These are phyloP conservation scores for Agraylea sexmaculata DNA, from an alignment of 1,140 invertebrate species.

Conservation along the genomic window DNA sequence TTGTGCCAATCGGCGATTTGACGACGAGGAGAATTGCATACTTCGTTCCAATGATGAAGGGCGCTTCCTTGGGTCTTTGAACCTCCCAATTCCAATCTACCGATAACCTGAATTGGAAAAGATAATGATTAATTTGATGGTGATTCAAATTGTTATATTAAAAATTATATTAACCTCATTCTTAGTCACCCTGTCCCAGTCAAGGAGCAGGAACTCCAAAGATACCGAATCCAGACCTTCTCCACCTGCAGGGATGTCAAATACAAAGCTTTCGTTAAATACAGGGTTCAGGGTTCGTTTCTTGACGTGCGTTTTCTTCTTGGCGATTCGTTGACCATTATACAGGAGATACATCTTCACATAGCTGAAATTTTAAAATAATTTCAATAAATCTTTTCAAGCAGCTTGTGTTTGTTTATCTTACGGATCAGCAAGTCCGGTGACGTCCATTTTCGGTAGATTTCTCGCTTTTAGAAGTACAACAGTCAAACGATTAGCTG, in stretches of 20 bases:
- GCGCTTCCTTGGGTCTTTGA: conserved; percentile 65
- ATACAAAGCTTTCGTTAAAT: conserved; percentile 95
- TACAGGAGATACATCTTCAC: conserved; percentile 96
- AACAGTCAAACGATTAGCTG: conserved; percentile 75
- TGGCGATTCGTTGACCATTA: conserved; percentile 94
- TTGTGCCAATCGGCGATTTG: conserved; percentile 99
- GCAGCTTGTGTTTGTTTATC: too few species aligned
- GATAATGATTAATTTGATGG: conserved; percentile 7
- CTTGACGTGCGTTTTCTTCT: conserved; percentile 99
- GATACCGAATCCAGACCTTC: conserved; percentile 70
- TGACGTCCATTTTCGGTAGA: conserved; percentile 91
- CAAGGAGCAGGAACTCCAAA: conserved; percentile 84
- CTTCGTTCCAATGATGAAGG: conserved; percentile 91
- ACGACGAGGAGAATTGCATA: conserved; percentile 86
- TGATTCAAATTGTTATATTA: conserved; percentile 5
- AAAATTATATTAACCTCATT: conserved; percentile 63
- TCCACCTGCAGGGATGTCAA: conserved; percentile 60
- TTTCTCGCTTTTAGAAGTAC: conserved; percentile 89
- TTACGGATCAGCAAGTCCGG: conserved; percentile 81
- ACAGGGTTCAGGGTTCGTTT: conserved; percentile 95
- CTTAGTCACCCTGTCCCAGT: conserved; percentile 96
- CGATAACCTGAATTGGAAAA: conserved; percentile 64
- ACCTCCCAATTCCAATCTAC: conserved; percentile 81
- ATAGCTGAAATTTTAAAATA: conserved; percentile 38
- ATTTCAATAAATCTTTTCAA: too few species aligned